Percentiles rank a stretch among this genome's conserved stretches.
phyloP scores from a whole-genome alignment of 2,888 invertebrate genomes.

The Aplocera efformata region DNA sequence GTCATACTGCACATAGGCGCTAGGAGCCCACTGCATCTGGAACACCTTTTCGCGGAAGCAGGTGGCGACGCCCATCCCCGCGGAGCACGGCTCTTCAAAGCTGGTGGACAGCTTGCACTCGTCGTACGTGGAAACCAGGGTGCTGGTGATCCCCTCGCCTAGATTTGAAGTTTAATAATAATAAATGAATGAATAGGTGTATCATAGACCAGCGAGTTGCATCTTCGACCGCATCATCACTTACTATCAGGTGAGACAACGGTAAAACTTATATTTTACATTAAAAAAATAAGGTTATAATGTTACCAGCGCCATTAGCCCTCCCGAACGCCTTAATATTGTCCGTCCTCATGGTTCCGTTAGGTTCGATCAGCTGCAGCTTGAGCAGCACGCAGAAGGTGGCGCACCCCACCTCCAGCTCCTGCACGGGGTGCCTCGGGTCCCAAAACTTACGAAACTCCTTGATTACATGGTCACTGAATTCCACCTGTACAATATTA shows the following conservation, averaged over 20 bases:
- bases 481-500: slow-evolving; percentile 29
- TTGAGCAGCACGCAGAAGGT: slow-evolving; percentile 36
- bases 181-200: too few relatives aligned
- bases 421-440: slow-evolving; percentile 16
- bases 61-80: slow-evolving; percentile 30
- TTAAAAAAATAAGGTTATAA: too few relatives aligned
- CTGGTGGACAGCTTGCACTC: slow-evolving; percentile 12
- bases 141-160: slow-evolving; percentile 36
- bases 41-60: slow-evolving; percentile 38
- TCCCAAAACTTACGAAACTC: slow-evolving; percentile 46
- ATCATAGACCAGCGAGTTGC: too few relatives aligned
- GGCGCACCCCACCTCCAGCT: slow-evolving; percentile 38
- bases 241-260: too few relatives aligned
- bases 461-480: slow-evolving; percentile 23
- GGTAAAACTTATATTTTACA: too few relatives aligned
- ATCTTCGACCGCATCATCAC: background rate
- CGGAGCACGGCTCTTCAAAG: slow-evolving; percentile 20
- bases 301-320: slow-evolving; percentile 41
- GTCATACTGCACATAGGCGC: background rate
- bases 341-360: slow-evolving; percentile 17
- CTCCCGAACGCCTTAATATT: slow-evolving; percentile 32
- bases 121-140: slow-evolving; percentile 20
- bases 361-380: slow-evolving; percentile 31
- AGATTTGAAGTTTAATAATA: background rate
- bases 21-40: slow-evolving; percentile 22